These are phyloP conservation scores for Eupithecia inturbata DNA, from an alignment of 2,888 invertebrate species.

Conservation along the genomic window DNA sequence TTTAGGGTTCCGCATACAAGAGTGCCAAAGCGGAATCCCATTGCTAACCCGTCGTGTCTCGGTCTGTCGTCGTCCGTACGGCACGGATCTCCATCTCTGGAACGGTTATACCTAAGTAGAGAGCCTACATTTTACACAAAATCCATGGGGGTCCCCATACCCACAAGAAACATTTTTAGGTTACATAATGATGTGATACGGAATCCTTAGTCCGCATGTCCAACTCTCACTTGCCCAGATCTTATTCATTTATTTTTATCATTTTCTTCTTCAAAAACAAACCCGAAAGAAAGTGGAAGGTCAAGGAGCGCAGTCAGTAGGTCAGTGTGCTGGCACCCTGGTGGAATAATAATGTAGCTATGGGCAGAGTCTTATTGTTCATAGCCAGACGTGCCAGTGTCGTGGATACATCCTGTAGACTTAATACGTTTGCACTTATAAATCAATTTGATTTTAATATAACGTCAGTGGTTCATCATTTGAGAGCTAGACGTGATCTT, in stretches of 20 bases:
- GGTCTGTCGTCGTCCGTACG: neutral
- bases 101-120: neutral
- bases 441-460: constrained; percentile 15
- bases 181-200: neutral
- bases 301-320: constrained; percentile 67
- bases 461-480: neutral
- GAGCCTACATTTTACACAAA: neutral
- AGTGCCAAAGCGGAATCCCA: neutral
- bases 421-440: constrained; percentile 16
- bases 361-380: constrained; percentile 46
- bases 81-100: neutral
- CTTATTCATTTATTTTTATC: constrained; percentile 5
- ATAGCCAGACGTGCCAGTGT: constrained; percentile 45
- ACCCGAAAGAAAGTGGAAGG: constrained; percentile 57
- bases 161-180: neutral
- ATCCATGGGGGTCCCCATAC: neutral
- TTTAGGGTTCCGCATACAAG: neutral
- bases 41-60: too few species aligned
- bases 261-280: constrained; percentile 32
- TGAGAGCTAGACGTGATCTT: constrained; percentile 17
- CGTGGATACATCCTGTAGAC: constrained; percentile 38
- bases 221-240: neutral
- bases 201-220: neutral
- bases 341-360: constrained; percentile 64
- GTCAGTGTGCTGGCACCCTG: constrained; percentile 58